Base-by-base conservation (phyloP, 2,888 invertebrate species). In the Brachyopa scutellaris region DNA sequence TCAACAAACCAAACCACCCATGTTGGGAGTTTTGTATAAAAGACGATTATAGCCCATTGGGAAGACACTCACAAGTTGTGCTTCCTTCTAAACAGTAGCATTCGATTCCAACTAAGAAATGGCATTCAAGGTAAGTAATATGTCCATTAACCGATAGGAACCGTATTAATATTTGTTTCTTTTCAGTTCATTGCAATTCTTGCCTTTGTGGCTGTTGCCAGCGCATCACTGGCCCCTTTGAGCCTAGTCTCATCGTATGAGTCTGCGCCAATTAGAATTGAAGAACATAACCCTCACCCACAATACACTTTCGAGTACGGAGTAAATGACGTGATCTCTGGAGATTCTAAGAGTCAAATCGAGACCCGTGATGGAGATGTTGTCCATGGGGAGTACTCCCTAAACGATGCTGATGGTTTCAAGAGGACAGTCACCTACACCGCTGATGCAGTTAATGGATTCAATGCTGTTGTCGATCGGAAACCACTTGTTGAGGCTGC, bases 381-480 rank as follows among this genome's bases (percentile, higher is more conserved):
- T 55, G 91, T 91, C 29, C 88, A 90, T 66, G 91, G 91, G 23
- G 87, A 87, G 80, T 91, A 91, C 86, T 89, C 90, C 15, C 86
- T 91, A 13, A 86, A 91, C 47, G 91, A 91, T 70, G 79, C 91
- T 62, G 91, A 91, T 85, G 91, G 91, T 55, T 88, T 87, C 85
- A 90, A 88, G 84, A 87, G 91, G 80, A 89, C 87, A 42, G 91
- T 91, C 13, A 88, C 91, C 40, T 91, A 91, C 87, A 88, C 89
- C 55, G 91, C 91, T 73, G 91, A 91, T 85, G 85, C 87, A 5
- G 87, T 88, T 76, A 89, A 89, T 77, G 91, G 91, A 78, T 91
- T 91, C 88, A 91, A 91, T 85, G 91, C 91, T 59, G 88, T 91
- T 45, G 91, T 91, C 7, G 88, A 88, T 85, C 90, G 88, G 66